Conservation (phyloP, 2,797 vertebrate species). For the Platalea minor region DNA sequence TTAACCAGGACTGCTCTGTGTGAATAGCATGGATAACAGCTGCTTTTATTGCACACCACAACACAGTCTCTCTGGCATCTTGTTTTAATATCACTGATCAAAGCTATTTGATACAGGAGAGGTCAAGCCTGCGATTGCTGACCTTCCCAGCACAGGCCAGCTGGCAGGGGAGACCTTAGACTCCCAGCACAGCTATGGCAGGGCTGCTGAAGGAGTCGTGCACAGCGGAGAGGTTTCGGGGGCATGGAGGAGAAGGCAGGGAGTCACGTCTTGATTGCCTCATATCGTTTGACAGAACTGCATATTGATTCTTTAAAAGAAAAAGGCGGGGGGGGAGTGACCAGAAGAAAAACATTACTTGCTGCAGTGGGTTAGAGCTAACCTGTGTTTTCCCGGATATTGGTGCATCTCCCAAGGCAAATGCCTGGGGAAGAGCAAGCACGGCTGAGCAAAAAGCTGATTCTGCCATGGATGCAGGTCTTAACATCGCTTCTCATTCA, state of each 20-base stretch:
- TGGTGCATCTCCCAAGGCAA: not conserved
- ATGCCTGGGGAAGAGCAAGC: not conserved
- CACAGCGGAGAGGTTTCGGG: rapidly evolving
- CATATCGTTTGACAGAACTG: not conserved
- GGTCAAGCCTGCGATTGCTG: not conserved
- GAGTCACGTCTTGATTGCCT: not conserved
- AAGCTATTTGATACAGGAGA: not conserved
- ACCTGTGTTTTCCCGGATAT: not conserved
- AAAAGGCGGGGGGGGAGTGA: not conserved
- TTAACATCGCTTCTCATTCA: not conserved
- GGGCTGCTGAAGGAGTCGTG: not conserved
- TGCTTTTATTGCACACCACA: not conserved
- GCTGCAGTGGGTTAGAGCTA: not conserved
- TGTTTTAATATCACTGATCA: not conserved
- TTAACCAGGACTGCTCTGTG: not conserved
- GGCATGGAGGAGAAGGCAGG: not conserved
- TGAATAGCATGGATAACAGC: not conserved
- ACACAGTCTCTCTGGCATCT: not conserved
- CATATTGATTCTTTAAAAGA: not conserved
- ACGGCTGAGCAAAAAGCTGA: not conserved
- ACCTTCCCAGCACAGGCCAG: not conserved
- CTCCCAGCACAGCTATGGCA: not conserved
- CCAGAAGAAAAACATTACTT: not conserved
- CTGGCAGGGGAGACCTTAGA: not conserved
- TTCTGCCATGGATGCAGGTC: not conserved